Evolutionary conservation across 2,113 vertebrate species (phyloP).

Genomic region (Typhlomys cinereus): DNA sequence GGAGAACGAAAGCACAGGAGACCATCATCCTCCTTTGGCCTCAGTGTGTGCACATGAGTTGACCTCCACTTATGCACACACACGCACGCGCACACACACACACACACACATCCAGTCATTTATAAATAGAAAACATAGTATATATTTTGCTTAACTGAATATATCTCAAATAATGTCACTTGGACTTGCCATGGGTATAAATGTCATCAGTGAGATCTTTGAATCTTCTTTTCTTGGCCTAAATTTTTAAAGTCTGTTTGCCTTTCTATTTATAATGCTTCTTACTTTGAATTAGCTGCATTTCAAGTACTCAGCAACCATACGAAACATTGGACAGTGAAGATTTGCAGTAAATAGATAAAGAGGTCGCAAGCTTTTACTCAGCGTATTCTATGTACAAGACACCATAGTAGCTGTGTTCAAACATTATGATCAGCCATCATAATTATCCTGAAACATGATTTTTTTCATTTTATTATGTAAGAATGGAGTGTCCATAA

Average conservation of each 20-base stretch:
- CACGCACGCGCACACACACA: too few relatives aligned
- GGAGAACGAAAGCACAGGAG: too few relatives aligned
- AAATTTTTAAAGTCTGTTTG: too few relatives aligned
- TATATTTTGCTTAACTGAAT: not conserved
- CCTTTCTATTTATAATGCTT: not conserved
- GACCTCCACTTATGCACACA: too few relatives aligned
- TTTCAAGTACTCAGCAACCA: not conserved
- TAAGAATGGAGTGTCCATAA: not conserved
- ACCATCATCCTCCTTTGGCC: too few relatives aligned
- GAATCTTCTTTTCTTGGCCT: not conserved
- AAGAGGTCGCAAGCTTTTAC: not conserved
- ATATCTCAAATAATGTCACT: not conserved
- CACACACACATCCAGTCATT: too few relatives aligned
- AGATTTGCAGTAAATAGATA: not conserved
- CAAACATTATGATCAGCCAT: not conserved
- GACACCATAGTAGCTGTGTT: not conserved
- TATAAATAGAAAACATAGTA: too few relatives aligned
- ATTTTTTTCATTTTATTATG: not conserved
- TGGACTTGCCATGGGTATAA: not conserved
- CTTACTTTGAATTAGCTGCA: not conserved
- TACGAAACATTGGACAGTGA: not conserved
- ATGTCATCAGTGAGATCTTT: conserved; percentile 1
- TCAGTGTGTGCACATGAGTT: too few relatives aligned
- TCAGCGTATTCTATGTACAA: not conserved
- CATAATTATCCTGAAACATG: not conserved